Percentiles rank a stretch among this genome's conserved stretches.
Evolutionary conservation across 2,888 invertebrate genomes (phyloP).

Genomic region (Rhodophaea formosa): DNA sequence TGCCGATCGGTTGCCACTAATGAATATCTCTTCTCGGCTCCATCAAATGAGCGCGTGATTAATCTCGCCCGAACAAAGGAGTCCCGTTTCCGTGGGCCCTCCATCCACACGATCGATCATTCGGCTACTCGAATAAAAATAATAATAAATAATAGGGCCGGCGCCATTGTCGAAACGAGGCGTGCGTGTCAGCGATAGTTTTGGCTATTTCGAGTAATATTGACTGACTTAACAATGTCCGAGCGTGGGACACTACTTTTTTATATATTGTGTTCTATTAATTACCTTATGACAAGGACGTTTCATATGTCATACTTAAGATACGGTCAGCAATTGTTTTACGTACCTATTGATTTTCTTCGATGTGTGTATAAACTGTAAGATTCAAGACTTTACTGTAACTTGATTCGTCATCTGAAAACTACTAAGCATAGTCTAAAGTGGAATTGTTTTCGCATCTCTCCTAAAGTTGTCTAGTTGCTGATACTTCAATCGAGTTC

Average conservation of each 20-base stretch:
- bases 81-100: conserved; percentile 65
- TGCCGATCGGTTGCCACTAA: conserved; percentile 50
- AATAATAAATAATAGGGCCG: conserved; percentile 74
- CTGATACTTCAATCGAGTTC: background rate
- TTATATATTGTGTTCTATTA: conserved; percentile 29
- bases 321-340: background rate
- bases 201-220: conserved; percentile 44
- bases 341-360: background rate
- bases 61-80: conserved; percentile 75
- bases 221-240: conserved; percentile 41
- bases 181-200: conserved; percentile 70
- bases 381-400: no score
- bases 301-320: background rate
- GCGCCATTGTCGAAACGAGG: conserved; percentile 67
- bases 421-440: background rate
- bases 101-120: conserved; percentile 66
- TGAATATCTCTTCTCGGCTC: conserved; percentile 66
- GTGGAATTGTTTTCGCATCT: background rate
- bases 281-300: conserved; percentile 41
- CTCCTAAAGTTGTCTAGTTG: background rate
- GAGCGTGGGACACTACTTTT: conserved; percentile 26
- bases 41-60: conserved; percentile 71
- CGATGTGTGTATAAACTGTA: background rate
- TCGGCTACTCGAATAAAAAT: conserved; percentile 74
- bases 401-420: background rate